phyloP scores from a whole-genome alignment of 1,140 invertebrate genomes.

The Aphelinus certus region DNA sequence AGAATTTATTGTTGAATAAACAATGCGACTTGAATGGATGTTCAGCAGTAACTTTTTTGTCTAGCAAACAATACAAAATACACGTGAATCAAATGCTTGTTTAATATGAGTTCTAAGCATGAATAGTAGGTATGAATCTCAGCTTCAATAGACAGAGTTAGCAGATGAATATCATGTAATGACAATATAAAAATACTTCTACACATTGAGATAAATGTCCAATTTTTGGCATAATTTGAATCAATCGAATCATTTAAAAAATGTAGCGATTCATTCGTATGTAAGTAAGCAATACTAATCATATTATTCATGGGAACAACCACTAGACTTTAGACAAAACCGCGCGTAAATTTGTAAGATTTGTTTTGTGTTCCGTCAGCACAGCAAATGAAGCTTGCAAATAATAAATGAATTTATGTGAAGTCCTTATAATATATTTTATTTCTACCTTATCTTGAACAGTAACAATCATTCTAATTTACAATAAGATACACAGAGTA shows the following conservation, averaged over 20 bases:
- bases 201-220: conserved; percentile 3
- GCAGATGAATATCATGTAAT: conserved; percentile 18
- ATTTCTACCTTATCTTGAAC: conserved; percentile 12
- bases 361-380: conserved; percentile 17
- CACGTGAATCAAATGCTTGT: not conserved
- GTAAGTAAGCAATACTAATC: not conserved
- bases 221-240: conserved; percentile 12
- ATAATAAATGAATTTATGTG: conserved; percentile 8
- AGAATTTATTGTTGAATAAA: conserved; percentile 16
- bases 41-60: conserved; percentile 1
- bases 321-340: conserved; percentile 22
- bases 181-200: conserved; percentile 24
- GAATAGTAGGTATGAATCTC: not conserved
- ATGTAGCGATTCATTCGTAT: conserved; percentile 7
- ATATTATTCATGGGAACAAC: conserved; percentile 22
- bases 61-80: not conserved
- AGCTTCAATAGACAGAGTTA: conserved; percentile 18
- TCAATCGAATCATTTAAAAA: not conserved
- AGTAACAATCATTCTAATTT: conserved; percentile 16
- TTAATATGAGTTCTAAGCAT: not conserved
- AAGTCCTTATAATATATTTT: conserved; percentile 17
- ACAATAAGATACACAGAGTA: not conserved
- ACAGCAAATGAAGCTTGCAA: not conserved
- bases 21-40: not conserved
- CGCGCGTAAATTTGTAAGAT: conserved; percentile 12